Evolutionary conservation across 2,113 vertebrate genomes (phyloP).

Genomic region (Brachyhypopomus occidentalis): DNA sequence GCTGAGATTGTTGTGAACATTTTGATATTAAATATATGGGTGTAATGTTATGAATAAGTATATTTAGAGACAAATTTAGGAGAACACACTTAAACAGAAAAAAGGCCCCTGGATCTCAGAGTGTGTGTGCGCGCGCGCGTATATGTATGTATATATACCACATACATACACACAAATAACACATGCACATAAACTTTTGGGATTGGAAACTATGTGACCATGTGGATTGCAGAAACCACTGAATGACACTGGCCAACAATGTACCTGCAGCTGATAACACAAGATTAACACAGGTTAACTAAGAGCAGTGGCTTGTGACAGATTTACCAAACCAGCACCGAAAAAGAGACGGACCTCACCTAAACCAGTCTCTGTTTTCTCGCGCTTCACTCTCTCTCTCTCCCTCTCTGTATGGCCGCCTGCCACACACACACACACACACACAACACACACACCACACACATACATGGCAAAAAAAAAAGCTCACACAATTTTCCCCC

Average conservation of each 20-base stretch:
- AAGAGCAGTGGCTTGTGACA: conserved; percentile 15
- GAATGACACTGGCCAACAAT: conserved; percentile 26
- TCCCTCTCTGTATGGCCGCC: not conserved
- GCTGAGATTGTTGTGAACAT: no score
- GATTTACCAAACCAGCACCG: not conserved
- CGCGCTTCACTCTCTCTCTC: not conserved
- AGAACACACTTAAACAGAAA: no score
- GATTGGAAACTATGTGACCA: not conserved
- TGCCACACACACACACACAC: not conserved
- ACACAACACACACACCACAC: conserved; percentile 4
- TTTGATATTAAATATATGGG: no score
- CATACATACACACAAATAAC: no score
- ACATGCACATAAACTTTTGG: no score
- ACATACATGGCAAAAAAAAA: not conserved
- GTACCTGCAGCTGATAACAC: conserved; percentile 20
- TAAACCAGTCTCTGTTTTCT: not conserved
- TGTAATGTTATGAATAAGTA: no score
- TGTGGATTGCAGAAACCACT: conserved; percentile 27
- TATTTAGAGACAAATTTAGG: no score
- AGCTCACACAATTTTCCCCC: conserved; percentile 14
- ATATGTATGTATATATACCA: no score
- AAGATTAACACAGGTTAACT: not conserved
- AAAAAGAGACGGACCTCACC: not conserved
- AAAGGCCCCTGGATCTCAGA: no score
- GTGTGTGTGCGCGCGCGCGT: no score